A percentile compares a stretch with the other conserved stretches of the same genome.
phyloP scores from a whole-genome alignment of 1,140 invertebrate genomes.

The Teleogryllus occipitalis region DNA sequence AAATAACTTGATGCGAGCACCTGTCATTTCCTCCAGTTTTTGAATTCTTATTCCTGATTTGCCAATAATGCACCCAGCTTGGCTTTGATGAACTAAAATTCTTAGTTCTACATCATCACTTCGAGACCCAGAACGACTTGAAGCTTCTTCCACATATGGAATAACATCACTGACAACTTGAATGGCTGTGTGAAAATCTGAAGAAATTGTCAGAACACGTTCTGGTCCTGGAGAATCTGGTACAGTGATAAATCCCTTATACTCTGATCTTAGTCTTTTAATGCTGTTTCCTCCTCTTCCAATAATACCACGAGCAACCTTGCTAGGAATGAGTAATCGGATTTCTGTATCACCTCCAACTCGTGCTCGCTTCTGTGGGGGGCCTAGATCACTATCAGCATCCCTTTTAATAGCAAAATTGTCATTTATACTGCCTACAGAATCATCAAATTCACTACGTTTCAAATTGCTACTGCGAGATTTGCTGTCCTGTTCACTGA shows the following conservation, averaged over 20 bases:
- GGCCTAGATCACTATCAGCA: background rate
- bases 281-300: no score
- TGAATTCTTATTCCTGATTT: slow-evolving; percentile 94
- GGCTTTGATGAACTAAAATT: slow-evolving; percentile 92
- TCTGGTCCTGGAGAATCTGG: no score
- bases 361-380: background rate
- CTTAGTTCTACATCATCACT: slow-evolving; percentile 84
- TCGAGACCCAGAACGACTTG: slow-evolving; percentile 27
- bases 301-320: background rate
- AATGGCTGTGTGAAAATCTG: slow-evolving; percentile 74
- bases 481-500: slow-evolving; percentile 43
- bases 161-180: slow-evolving; percentile 79
- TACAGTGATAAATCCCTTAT: no score
- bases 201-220: slow-evolving; percentile 71
- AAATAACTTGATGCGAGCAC: no score
- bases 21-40: slow-evolving; percentile 73
- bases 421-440: no score
- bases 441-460: no score
- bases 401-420: background rate
- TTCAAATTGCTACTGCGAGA: no score
- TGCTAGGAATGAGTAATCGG: background rate
- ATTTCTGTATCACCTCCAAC: background rate
- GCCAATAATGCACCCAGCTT: slow-evolving; percentile 96
- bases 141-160: slow-evolving; percentile 73
- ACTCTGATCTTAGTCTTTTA: no score